Evolutionary conservation across 2,888 invertebrate species (phyloP), one percentile per base, ranked within the genome.

Genomic region (Empis livida): DNA sequence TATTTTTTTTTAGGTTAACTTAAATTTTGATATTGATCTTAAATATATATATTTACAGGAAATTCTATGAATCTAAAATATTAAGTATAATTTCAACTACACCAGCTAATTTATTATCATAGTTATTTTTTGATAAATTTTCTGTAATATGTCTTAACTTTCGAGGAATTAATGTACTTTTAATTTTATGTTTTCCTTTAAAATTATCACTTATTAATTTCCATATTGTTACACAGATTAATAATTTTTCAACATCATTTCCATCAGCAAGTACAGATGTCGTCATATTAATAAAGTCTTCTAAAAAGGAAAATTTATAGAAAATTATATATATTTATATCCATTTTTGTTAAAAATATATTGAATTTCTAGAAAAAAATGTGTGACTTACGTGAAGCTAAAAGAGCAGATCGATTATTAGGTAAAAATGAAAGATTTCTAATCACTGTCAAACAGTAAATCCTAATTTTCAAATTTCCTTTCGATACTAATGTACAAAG

Each of bases 381-480:
- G 16, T 58, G 56, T 0, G 61, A 64, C 35, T 60, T 61, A 8
- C 53, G 49, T 3, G 56, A 59, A 3, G 57, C 53, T 4, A 65
- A 56, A 16, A 69, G 51, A 8, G 58, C 55, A 5, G 57, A 50
- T 8, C 65, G 60, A 48, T 68, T 69, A 41, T 43, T 49, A 10
- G 50, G 56, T n/a, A 55, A 45, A 51, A 68, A 69, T 49, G 63
- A 55, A 64, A 69, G 64, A 56, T 69, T 69, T 23, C 68, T 60
- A 14, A 68, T 48, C 37, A 69, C 63, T 9, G 57, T 58, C 10
- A 69, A 50, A 32, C 61, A 58, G 5, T 60, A 50, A 16, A 59
- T 17, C 0, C 65, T 60, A 5, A 58, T 51, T 2, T 31, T 38
- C 5, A 51, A 37, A 44, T 52, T 49, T 6, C 54, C 53, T 16